phyloP scores from a whole-genome alignment of 2,113 vertebrate genomes.

The Carassius auratus region DNA sequence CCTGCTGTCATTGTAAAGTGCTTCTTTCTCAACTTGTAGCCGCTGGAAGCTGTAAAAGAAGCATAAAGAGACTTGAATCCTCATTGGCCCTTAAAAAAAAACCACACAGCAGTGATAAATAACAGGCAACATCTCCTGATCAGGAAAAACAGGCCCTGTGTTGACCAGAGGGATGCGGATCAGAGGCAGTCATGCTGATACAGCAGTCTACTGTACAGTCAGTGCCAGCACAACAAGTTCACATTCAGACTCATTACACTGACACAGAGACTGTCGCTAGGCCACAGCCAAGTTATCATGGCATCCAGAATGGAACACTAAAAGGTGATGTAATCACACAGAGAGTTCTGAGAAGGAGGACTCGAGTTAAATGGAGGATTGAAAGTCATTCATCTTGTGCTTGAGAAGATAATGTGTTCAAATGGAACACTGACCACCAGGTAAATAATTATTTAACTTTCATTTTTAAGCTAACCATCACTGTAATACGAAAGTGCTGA shows the following conservation, averaged over 20 bases:
- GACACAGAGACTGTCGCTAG: not conserved
- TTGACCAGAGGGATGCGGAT: not conserved
- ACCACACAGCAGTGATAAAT: conserved; percentile 15
- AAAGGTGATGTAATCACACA: not conserved
- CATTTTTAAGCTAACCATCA: not conserved
- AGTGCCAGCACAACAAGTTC: conserved; percentile 3
- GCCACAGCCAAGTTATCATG: not conserved
- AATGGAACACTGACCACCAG: not conserved
- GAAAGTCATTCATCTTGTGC: conserved; percentile 29
- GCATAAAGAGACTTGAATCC: conserved; percentile 34
- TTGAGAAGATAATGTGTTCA: not conserved
- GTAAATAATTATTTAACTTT: too few species aligned
- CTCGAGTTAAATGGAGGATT: not conserved
- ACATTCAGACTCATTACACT: conserved; percentile 39
- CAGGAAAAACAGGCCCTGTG: not conserved
- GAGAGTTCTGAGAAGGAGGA: not conserved
- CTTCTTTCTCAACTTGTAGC: conserved; percentile 87
- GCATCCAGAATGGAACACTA: not conserved
- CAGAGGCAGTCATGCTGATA: not conserved
- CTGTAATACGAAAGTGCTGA: not conserved
- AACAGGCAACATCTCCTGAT: not conserved
- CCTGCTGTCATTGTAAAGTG: conserved; percentile 89
- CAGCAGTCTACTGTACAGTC: conserved; percentile 30
- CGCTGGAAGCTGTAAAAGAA: conserved; percentile 79
- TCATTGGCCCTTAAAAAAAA: too few species aligned